Evolutionary conservation across 2,888 invertebrate species (phyloP), one percentile per base, ranked within the genome.

Genomic region (Altica lythri): DNA sequence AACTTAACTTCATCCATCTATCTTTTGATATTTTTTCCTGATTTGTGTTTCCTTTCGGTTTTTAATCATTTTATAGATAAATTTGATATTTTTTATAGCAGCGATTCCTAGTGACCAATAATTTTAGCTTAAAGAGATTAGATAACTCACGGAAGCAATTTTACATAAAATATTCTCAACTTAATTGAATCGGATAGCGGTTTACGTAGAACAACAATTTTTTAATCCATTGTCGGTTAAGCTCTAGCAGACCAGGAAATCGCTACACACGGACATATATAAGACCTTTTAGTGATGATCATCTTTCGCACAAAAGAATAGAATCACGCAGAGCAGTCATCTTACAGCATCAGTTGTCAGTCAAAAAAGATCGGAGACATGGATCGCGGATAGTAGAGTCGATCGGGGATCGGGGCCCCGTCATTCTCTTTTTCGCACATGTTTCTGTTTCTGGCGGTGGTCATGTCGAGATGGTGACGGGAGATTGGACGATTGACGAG

Each of bases 391-490:
- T n/a, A n/a, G n/a, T n/a, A n/a, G n/a, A n/a, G n/a, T 49, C 49
- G 64, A 30, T 45, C 38, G 60, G 57, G 56, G 57, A 60, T 63
- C 65, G 61, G 60, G 64, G 64, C 63, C 12, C 48, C 60, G 64
- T 67, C 66, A 61, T 61, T 60, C 63, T 62, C 63, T 68, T 69
- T 71, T 71, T 70, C 72, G 69, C 69, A 70, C 69, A 71, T 71
- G 70, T 67, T 68, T 67, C 68, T 71, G 70, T 67, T 68, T 67
- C 68, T 68, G 68, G 63, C 69, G 68, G 69, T 72, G 71, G 70
- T 68, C 70, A 72, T 69, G 73, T 73, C 72, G 63, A 73, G 73
- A 73, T 74, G 71, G 72, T 74, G 73, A 72, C 68, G 70, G 68
- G 63, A 69, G 73, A 74, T 73, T 73, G 68, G 61, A 63, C 58